These are phyloP conservation scores for Oxyura jamaicensis DNA, from an alignment of 2,113 vertebrate species.

Conservation along the genomic window DNA sequence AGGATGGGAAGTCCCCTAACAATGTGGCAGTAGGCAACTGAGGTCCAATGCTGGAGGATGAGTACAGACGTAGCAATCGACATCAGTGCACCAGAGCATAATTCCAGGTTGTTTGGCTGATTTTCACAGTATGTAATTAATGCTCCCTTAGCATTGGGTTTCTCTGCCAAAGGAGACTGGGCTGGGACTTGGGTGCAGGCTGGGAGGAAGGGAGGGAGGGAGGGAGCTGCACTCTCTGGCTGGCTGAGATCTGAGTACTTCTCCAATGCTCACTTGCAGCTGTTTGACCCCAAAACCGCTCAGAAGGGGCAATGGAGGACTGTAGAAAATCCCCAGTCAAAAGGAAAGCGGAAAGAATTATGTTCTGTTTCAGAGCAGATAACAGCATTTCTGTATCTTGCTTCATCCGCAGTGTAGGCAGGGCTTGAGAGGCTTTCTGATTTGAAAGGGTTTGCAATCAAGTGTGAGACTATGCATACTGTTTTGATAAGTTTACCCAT, in stretches of 20 bases:
- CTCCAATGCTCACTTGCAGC: background rate
- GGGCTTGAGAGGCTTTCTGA: background rate
- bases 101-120: background rate
- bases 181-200: background rate
- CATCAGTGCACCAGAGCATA: background rate
- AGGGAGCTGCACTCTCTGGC: background rate
- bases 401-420: background rate
- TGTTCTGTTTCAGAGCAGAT: background rate
- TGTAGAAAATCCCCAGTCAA: background rate
- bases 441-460: background rate
- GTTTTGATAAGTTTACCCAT: background rate
- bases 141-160: background rate
- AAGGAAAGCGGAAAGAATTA: background rate
- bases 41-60: background rate
- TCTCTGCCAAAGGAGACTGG: background rate
- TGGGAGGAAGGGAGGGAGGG: background rate
- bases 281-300: background rate
- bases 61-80: rapidly evolving
- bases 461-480: background rate
- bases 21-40: rapidly evolving
- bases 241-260: background rate
- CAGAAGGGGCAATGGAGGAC: background rate
- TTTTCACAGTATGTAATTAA: background rate
- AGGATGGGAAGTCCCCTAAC: background rate
- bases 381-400: background rate